Conservation (phyloP, 2,888 invertebrate genomes). For the Diloba caeruleocephala region DNA sequence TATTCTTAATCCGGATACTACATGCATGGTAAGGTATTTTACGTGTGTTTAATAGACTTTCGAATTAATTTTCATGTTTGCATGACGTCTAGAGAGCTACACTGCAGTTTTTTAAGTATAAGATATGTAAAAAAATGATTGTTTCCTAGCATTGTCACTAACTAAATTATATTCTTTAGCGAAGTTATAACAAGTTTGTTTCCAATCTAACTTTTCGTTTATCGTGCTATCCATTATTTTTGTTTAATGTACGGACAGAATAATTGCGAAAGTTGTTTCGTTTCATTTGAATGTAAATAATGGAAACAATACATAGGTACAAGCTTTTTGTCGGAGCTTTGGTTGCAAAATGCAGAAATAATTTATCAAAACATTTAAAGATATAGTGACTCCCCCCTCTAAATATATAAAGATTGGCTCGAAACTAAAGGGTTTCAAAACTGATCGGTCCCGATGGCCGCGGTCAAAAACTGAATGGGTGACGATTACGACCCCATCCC, state of each 20-base stretch:
- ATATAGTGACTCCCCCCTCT: no score
- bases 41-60: neutral
- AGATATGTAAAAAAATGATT: slow-evolving; percentile 23
- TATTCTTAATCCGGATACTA: no score
- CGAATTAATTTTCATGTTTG: neutral
- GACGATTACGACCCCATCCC: no score
- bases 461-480: no score
- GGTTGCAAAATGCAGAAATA: neutral
- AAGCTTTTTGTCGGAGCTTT: neutral
- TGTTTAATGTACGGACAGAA: slow-evolving; percentile 58
- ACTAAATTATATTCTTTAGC: slow-evolving; percentile 56
- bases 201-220: slow-evolving; percentile 73
- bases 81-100: neutral
- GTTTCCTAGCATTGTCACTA: slow-evolving; percentile 49
- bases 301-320: slow-evolving; percentile 22
- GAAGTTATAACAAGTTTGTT: slow-evolving; percentile 63
- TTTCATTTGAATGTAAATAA: slow-evolving; percentile 56
- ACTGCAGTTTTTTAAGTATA: slow-evolving; percentile 1
- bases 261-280: slow-evolving; percentile 58
- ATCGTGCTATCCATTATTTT: slow-evolving; percentile 69
- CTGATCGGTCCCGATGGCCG: no score
- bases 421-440: no score
- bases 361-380: neutral
- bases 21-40: no score
- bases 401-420: no score